Evolutionary conservation across 2,113 vertebrate genomes (phyloP).

Genomic region (Syngnathus typhle): DNA sequence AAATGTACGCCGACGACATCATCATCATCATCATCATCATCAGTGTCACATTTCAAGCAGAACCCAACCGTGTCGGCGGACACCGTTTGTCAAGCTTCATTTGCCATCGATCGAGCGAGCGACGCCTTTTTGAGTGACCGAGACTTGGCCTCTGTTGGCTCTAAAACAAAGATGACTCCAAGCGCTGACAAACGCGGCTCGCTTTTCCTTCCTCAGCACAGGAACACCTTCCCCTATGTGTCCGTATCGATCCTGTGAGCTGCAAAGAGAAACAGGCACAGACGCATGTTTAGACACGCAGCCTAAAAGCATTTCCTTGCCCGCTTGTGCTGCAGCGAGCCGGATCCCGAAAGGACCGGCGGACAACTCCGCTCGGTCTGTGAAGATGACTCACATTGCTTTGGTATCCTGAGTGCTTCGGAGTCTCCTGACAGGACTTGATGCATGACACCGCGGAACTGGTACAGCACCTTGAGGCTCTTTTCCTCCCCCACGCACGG

Average conservation of each 20-base stretch:
- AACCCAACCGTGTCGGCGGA: slow-evolving; percentile 28
- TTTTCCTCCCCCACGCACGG: slow-evolving; percentile 96
- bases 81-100: slow-evolving; percentile 29
- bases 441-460: slow-evolving; percentile 95
- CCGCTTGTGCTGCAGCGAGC: too few species aligned
- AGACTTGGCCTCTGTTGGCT: slow-evolving; percentile 49
- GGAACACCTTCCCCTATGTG: slow-evolving; percentile 68
- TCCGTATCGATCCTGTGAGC: slow-evolving; percentile 97
- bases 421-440: slow-evolving; percentile 89
- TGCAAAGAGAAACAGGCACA: slow-evolving; percentile 50
- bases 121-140: slow-evolving; percentile 47
- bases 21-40: slow-evolving; percentile 42
- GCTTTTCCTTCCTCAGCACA: slow-evolving; percentile 16
- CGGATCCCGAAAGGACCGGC: background rate
- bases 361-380: background rate
- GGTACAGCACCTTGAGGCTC: slow-evolving; percentile 95
- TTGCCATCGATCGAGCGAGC: slow-evolving; percentile 45
- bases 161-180: slow-evolving; percentile 54
- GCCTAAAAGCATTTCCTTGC: background rate
- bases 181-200: slow-evolving; percentile 37
- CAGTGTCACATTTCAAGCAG: slow-evolving; percentile 44
- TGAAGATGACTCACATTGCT: slow-evolving; percentile 84
- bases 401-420: slow-evolving; percentile 96
- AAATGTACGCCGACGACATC: slow-evolving; percentile 38
- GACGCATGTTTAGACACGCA: background rate